Base-by-base conservation (phyloP, 2,797 vertebrate genomes). In the Paratrypauchen microcephalus region DNA sequence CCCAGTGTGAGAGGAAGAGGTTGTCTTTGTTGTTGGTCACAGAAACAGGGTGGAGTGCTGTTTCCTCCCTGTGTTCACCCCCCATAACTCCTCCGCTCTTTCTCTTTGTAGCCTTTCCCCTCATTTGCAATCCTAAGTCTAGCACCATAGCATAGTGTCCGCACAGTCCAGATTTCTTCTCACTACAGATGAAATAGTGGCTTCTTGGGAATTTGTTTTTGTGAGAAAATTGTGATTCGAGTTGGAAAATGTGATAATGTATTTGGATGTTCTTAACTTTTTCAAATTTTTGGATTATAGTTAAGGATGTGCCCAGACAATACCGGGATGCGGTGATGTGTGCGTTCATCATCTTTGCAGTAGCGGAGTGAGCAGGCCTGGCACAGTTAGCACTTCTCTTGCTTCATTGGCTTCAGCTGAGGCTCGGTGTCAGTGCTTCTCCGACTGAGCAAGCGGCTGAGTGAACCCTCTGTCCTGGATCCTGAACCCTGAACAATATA, bases 11-110 rank as follows among this genome's bases (percentile, higher is more conserved):
- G 84, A 80, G 91, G 89, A 90, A 90, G 87, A 83, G 86, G 85
- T 85, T 79, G 83, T 88, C 87, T 92, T 87, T 89, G 86, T 92
- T 92, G 86, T 89, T 73, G 45, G 80, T 83, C 79, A 82, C 83
- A 82, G 86, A 87, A 90, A 91, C 85, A 91, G 91, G 91, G 92
- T 91, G 91, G 90, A 91, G 92, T 90, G 86, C 82, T 68, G 63
- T 90, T 93, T 92, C 92, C 91, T 93, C 90, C 80, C 85, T 86
- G 88, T 89, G 89, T 93, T 63, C 61, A 57, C 66, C 57, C 70
- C 18, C 76, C 19, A 75, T 55, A 74, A 77, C 67, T 71, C 71
- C 72, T 82, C 67, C 72, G 81, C 76, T 85, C 85, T 87, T 87
- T 82, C 82, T 71, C 68, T 87, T 75, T 87, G 68, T 72, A 66